Evolutionary conservation across 1,140 invertebrate genomes (phyloP), one percentile per base, ranked within the genome.

Genomic region (Octopus sinensis): DNA sequence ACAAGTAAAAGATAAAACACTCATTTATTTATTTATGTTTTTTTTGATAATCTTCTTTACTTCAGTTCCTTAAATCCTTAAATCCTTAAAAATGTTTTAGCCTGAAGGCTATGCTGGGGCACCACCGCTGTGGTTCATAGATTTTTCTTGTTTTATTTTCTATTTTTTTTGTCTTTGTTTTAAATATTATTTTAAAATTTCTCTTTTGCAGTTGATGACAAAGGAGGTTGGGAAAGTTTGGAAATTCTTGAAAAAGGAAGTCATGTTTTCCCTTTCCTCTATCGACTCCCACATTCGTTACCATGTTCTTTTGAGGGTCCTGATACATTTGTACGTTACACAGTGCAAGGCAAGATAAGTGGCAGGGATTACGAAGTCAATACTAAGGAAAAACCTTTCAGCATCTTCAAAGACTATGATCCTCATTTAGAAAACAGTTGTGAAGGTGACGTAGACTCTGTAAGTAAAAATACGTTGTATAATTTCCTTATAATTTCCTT

Each of bases 271-370:
- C 88, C 88, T 10, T 89, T 89, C 79, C 88, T 88, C 81, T 89
- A 89, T 80, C 86, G 87, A 80, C 84, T 89, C 13, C 88, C 88
- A 12, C 86, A 88, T 54, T 86, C 86, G 53, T 86, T 89, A 23
- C 88, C 88, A 4, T 89, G 88, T 83, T 89, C 88, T 4, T 88
- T 89, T 82, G 87, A 89, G 80, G 87, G 87, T 4, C 87, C 87
- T 5, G 87, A 89, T 79, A 87, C 86, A 9, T 86, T 85, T 79
- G 87, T 89, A 7, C 83, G 87, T 4, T 89, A 89, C 78, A 86
- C 83, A 9, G 86, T 89, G 10, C 87, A 88, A 73, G 88, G 88
- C 13, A 86, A 88, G n/a, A 84, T 88, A n/a, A 84, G 86, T 54
- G 83, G 88, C 54, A 86, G 86, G 68, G 85, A 87, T 30, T 87